Evolutionary conservation across 2,888 invertebrate genomes (phyloP).

Genomic region (Pristionchus exspectatus): DNA sequence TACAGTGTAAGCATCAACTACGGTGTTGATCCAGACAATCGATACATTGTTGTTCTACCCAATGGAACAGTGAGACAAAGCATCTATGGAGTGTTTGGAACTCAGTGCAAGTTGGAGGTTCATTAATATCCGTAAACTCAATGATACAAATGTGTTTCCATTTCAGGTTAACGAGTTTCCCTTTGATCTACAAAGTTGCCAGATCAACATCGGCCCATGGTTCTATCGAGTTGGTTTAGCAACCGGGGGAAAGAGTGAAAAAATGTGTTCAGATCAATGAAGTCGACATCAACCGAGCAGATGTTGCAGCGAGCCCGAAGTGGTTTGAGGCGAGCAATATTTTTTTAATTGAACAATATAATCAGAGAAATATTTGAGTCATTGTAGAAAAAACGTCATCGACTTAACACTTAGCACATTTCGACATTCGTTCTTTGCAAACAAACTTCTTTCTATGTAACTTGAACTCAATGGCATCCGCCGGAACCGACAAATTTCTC

Average conservation of each 20-base stretch:
- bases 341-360: not conserved
- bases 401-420: too few relatives aligned
- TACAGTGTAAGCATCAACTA: slow-evolving; percentile 21
- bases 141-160: not conserved
- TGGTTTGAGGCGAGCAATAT: not conserved
- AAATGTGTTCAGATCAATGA: not conserved
- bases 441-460: too few relatives aligned
- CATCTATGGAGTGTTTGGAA: slow-evolving; percentile 28
- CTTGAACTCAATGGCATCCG: too few relatives aligned
- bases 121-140: not conserved
- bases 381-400: not conserved
- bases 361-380: not conserved
- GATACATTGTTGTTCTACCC: not conserved
- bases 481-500: not conserved
- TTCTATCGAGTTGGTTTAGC: not conserved
- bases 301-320: not conserved
- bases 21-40: slow-evolving; percentile 12
- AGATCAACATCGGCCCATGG: slow-evolving; percentile 19
- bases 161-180: slow-evolving; percentile 10
- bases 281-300: not conserved
- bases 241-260: not conserved
- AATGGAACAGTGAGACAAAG: slow-evolving; percentile 23
- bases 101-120: slow-evolving; percentile 21
- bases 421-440: too few relatives aligned
- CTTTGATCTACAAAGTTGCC: not conserved